Percentiles rank a stretch among this genome's conserved stretches.
Evolutionary conservation across 2,888 invertebrate genomes (phyloP).

Genomic region (Caenorhabditis afra): DNA sequence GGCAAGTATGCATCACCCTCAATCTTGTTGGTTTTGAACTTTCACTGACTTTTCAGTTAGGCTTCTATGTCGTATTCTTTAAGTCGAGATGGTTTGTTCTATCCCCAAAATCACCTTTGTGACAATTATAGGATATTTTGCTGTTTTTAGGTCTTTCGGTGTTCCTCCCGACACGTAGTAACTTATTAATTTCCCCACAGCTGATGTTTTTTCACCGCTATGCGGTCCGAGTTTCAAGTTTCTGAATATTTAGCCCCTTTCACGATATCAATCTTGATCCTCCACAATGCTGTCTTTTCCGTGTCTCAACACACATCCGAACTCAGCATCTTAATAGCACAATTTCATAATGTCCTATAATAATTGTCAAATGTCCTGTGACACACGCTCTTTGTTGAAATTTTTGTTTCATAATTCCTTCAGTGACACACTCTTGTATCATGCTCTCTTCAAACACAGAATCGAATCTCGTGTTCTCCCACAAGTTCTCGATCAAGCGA

Average conservation of each 20-base stretch:
- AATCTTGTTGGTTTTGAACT: constrained; percentile 58
- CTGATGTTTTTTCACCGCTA: neutral
- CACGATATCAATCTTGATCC: neutral
- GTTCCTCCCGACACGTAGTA: constrained; percentile 33
- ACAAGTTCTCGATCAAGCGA: constrained; percentile 59
- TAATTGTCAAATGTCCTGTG: constrained; percentile 39
- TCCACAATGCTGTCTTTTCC: neutral
- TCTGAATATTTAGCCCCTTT: neutral
- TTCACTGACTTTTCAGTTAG: constrained; percentile 8
- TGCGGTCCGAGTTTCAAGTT: constrained; percentile 2
- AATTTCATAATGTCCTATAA: constrained; percentile 43
- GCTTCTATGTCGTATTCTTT: neutral
- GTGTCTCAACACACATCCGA: constrained; percentile 1
- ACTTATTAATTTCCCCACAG: constrained; percentile 29
- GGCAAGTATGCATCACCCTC: constrained; percentile 63
- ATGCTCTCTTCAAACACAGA: constrained; percentile 38
- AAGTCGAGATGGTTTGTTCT: constrained; percentile 12
- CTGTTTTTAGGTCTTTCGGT: constrained; percentile 25
- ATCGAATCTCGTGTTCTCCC: constrained; percentile 49
- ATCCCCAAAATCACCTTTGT: constrained; percentile 8
- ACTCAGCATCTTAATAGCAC: constrained; percentile 20
- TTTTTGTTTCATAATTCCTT: constrained; percentile 42
- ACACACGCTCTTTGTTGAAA: constrained; percentile 50
- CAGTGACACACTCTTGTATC: constrained; percentile 39
- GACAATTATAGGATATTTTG: constrained; percentile 45